Base-by-base conservation (phyloP, 2,113 vertebrate genomes). In the Speoplatyrhinus poulsoni region DNA sequence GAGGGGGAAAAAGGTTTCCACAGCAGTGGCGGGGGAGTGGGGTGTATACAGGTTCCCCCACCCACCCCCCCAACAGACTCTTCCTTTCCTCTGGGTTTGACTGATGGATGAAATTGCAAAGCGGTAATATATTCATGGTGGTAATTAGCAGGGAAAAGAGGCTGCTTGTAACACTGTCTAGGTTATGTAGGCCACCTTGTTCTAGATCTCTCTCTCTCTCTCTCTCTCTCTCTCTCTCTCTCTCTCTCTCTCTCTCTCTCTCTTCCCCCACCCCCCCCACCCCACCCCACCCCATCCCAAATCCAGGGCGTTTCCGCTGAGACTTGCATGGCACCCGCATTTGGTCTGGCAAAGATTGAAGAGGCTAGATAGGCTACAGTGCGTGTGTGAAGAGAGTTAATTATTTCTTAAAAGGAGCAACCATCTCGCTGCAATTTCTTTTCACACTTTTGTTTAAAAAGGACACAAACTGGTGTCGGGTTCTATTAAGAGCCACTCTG, bases 81-180 rank as follows among this genome's bases (percentile, higher is more conserved):
- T 19, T 17, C 50, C 61, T 59, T 54, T 75, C 46, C 73, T 64
- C 11, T 0, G 1, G 32, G 33, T 67, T 76, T 85, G 85, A 90
- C 78, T 80, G 87, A 91, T 85, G 75, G 81, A 81, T 74, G 79
- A 75, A 60, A 47, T 72, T 60, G 73, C 53, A 12, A 60, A 70
- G 69, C 50, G 41, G 64, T 90, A 80, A 87, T 85, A 82, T 88
- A 82, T 88, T 90, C 78, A 85, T 77, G 69, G 74, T 61, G 72
- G 77, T 85, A 90, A 91, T 89, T 91, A 89, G 86, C 60, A 11
- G 70, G 76, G 80, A 86, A 88, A 88, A 82, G 80, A 86, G 84
- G 79, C 69, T 54, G 48, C 76, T 85, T 61, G 76, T 82, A 85
- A 73, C 79, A 60, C 12, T 16, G 72, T 3, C 50, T 62, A 65